Evolutionary conservation across 2,797 vertebrate species (phyloP).

Genomic region (Premnoplex brunnescens): DNA sequence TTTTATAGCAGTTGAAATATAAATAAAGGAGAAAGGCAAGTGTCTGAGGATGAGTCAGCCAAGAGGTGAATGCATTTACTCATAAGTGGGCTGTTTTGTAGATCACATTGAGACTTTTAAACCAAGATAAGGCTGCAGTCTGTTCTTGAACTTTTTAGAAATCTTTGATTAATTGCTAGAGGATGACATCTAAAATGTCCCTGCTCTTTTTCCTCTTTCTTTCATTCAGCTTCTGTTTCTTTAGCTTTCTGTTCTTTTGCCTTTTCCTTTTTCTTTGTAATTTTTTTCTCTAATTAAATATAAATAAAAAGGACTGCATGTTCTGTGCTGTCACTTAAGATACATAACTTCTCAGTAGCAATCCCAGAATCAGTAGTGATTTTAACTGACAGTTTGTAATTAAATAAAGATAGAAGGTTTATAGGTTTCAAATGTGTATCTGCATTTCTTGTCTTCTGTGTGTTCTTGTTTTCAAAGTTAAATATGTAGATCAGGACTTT

Average conservation of each 20-base stretch:
- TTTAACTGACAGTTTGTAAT: slow-evolving; percentile 26
- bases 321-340: slow-evolving; percentile 28
- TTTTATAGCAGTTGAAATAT: slow-evolving; percentile 39
- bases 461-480: neutral
- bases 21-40: slow-evolving; percentile 53
- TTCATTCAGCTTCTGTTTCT: neutral
- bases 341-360: neutral
- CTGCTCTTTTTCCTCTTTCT: neutral
- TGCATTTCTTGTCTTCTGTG: neutral
- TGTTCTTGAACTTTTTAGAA: slow-evolving; percentile 23
- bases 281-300: slow-evolving; percentile 32
- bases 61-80: slow-evolving; percentile 44
- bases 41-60: slow-evolving; percentile 61
- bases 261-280: neutral
- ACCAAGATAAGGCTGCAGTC: slow-evolving; percentile 39
- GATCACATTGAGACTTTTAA: neutral
- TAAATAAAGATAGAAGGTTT: neutral
- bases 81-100: slow-evolving; percentile 28
- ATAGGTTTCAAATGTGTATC: neutral
- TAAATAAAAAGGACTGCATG: slow-evolving; percentile 49
- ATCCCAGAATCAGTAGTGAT: neutral
- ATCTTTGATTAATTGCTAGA: slow-evolving; percentile 42
- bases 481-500: neutral
- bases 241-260: neutral
- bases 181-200: slow-evolving; percentile 8